A percentile compares a stretch with the other conserved stretches of the same genome.
These are phyloP conservation scores for Abrostola tripartita DNA, from an alignment of 2,888 invertebrate genomes.

Conservation along the genomic window DNA sequence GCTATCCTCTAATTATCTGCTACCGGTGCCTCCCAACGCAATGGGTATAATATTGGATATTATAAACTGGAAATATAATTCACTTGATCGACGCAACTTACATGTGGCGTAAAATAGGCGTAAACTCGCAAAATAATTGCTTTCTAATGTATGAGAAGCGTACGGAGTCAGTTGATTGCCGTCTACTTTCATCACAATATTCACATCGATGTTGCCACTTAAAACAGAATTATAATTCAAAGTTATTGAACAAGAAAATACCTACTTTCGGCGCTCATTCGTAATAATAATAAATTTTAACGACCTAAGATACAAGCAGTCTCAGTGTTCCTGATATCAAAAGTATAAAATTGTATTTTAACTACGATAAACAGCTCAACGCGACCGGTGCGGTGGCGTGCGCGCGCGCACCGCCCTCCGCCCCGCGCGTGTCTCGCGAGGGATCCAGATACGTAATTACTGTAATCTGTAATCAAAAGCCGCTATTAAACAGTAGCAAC, in stretches of 20 bases:
- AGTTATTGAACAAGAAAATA: neutral
- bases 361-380: slow-evolving; percentile 10
- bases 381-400: slow-evolving; percentile 52
- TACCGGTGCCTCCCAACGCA: slow-evolving; percentile 74
- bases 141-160: slow-evolving; percentile 59
- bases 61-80: slow-evolving; percentile 77
- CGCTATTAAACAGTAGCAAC: slow-evolving; percentile 76
- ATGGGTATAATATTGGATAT: slow-evolving; percentile 78
- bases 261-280: too few relatives aligned
- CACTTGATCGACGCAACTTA: slow-evolving; percentile 62
- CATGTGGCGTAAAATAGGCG: slow-evolving; percentile 64
- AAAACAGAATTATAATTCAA: neutral
- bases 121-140: slow-evolving; percentile 62
- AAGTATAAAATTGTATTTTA: slow-evolving; percentile 8
- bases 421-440: slow-evolving; percentile 53
- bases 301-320: too few relatives aligned
- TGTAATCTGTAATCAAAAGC: slow-evolving; percentile 74
- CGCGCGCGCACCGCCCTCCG: slow-evolving; percentile 49
- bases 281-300: too few relatives aligned
- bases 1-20: slow-evolving; percentile 82
- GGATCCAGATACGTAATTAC: slow-evolving; percentile 69
- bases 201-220: neutral
- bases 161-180: slow-evolving; percentile 36
- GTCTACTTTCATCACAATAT: slow-evolving; percentile 38
- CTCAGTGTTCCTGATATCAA: neutral